Conservation (phyloP, 2,888 invertebrate species). For the Trichogramma evanescens region DNA sequence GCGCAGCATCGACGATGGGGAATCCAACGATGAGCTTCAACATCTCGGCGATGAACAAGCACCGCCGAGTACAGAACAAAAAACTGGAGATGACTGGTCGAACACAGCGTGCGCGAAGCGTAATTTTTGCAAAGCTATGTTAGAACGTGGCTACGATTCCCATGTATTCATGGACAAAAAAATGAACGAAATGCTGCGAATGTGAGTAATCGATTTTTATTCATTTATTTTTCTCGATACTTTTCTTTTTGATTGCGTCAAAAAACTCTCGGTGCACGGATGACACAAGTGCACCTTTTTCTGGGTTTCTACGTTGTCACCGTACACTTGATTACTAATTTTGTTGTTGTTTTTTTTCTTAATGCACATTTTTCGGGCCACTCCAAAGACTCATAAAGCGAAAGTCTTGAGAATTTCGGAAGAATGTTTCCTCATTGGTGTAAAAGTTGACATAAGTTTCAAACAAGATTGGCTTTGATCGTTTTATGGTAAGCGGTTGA, state of each 20-base stretch:
- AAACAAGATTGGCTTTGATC: too few relatives aligned
- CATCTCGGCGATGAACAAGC: conserved; percentile 28
- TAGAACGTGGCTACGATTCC: conserved; percentile 63
- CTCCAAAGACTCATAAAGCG: too few relatives aligned
- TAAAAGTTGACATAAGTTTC: too few relatives aligned
- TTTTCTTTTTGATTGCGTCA: not conserved
- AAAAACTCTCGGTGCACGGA: not conserved
- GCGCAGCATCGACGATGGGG: conserved; percentile 30
- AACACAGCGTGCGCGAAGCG: conserved; percentile 72
- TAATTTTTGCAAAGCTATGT: conserved; percentile 70
- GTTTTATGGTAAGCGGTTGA: too few relatives aligned
- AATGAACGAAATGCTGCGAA: conserved; percentile 64
- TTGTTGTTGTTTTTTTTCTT: too few relatives aligned
- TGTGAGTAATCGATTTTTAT: conserved; percentile 55
- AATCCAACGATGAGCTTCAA: conserved; percentile 36
- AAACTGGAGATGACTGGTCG: conserved; percentile 56
- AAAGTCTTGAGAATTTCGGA: too few relatives aligned
- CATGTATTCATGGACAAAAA: conserved; percentile 72
- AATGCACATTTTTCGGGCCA: too few relatives aligned
- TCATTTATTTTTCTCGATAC: conserved; percentile 2
- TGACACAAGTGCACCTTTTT: too few relatives aligned
- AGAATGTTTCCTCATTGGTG: too few relatives aligned
- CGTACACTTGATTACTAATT: too few relatives aligned
- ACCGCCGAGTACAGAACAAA: conserved; percentile 7
- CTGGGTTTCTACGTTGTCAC: too few relatives aligned